Evolutionary conservation across 2,113 vertebrate species (phyloP).

Genomic region (Thermophis baileyi): DNA sequence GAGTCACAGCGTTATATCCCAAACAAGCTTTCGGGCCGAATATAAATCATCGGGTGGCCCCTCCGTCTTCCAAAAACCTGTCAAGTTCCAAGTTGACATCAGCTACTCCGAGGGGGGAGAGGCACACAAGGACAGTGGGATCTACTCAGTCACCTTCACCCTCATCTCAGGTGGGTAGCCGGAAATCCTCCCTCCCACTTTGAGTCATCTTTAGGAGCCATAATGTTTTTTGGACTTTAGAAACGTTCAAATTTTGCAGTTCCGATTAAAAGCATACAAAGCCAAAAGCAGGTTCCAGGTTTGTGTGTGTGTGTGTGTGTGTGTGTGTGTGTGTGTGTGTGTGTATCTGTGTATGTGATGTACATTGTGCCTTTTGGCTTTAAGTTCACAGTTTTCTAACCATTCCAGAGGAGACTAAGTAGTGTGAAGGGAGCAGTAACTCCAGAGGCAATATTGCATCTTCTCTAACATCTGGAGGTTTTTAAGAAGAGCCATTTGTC

Average conservation of each 20-base stretch:
- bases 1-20: constrained; percentile 92
- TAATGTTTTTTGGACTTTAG: neutral
- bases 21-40: constrained; percentile 92
- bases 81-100: constrained; percentile 93
- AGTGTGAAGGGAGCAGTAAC: neutral
- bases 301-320: neutral
- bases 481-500: no score
- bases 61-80: constrained; percentile 93
- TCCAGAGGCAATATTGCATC: neutral
- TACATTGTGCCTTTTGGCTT: neutral
- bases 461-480: no score
- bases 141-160: constrained; percentile 91
- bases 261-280: neutral
- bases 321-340: neutral
- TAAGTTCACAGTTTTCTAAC: neutral
- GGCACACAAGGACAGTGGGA: constrained; percentile 77
- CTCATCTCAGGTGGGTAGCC: constrained; percentile 81
- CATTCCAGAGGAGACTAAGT: neutral
- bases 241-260: neutral
- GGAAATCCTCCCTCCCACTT: neutral
- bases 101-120: constrained; percentile 85
- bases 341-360: neutral
- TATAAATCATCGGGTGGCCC: constrained; percentile 89
- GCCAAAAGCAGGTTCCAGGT: neutral
- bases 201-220: neutral